Evolutionary conservation across 2,797 vertebrate species (phyloP).

Genomic region (Leptatherina wallacei): DNA sequence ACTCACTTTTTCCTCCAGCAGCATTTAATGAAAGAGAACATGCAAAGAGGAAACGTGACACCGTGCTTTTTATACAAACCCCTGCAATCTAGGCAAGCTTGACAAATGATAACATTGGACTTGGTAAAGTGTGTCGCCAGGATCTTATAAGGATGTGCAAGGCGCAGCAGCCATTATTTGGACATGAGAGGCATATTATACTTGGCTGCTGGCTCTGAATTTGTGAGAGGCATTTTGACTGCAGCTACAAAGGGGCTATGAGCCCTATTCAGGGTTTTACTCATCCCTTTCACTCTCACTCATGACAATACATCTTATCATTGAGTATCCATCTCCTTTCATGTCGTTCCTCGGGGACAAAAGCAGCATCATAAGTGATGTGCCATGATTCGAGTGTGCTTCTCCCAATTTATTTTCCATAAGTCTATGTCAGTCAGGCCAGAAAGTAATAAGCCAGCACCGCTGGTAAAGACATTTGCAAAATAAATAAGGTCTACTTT

Average conservation of each 20-base stretch:
- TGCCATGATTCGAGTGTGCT: slow-evolving; percentile 55
- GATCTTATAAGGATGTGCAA: slow-evolving; percentile 56
- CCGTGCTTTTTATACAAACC: slow-evolving; percentile 47
- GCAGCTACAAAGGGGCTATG: slow-evolving; percentile 48
- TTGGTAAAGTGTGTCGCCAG: slow-evolving; percentile 54
- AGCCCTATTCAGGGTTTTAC: slow-evolving; percentile 42
- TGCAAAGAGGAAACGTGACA: slow-evolving; percentile 58
- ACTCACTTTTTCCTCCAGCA: slow-evolving; percentile 36
- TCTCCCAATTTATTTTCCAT: slow-evolving; percentile 64
- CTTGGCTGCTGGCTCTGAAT: slow-evolving; percentile 52
- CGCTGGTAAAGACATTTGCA: slow-evolving; percentile 66
- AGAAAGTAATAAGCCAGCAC: slow-evolving; percentile 51
- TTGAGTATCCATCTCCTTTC: slow-evolving; percentile 57
- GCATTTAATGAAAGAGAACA: slow-evolving; percentile 55
- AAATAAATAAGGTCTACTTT: slow-evolving; percentile 66
- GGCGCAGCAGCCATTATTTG: slow-evolving; percentile 60
- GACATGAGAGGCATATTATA: slow-evolving; percentile 63
- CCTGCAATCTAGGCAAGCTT: slow-evolving; percentile 52
- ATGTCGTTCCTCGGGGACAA: slow-evolving; percentile 54
- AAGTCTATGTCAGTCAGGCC: slow-evolving; percentile 57
- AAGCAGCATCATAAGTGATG: slow-evolving; percentile 48
- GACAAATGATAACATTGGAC: slow-evolving; percentile 56
- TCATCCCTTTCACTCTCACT: slow-evolving; percentile 48
- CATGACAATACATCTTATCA: slow-evolving; percentile 63
- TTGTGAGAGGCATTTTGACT: slow-evolving; percentile 49